Evolutionary conservation across 2,113 vertebrate species (phyloP).

Genomic region (Lycaon pictus): DNA sequence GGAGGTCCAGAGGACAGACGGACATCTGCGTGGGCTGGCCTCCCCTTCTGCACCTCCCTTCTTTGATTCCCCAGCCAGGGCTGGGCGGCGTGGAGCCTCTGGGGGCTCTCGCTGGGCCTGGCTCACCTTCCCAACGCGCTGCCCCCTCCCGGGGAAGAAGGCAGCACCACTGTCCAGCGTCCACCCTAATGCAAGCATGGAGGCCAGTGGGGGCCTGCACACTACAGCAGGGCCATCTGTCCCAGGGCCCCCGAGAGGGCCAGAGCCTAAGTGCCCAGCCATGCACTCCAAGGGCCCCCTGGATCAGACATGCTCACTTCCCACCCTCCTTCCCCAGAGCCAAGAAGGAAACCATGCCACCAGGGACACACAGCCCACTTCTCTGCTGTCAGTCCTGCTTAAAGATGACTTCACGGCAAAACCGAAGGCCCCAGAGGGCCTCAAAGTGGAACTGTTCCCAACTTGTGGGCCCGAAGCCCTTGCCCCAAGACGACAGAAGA

Average conservation of each 20-base stretch:
- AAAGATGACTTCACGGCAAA: neutral
- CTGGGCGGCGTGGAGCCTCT: neutral
- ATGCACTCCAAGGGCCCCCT: neutral
- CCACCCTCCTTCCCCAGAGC: neutral
- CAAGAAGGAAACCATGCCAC: neutral
- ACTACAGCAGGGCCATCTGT: neutral
- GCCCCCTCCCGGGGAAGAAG: neutral
- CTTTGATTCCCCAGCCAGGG: no score
- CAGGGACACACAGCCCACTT: neutral
- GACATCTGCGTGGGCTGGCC: neutral
- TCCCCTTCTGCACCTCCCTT: neutral
- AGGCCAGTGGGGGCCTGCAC: neutral
- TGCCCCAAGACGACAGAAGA: neutral
- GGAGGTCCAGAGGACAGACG: neutral
- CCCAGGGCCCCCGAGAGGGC: neutral
- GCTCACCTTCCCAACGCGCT: neutral
- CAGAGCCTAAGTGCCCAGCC: neutral
- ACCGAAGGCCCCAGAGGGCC: neutral
- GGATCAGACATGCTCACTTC: neutral
- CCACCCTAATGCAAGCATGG: neutral
- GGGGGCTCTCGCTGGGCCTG: neutral
- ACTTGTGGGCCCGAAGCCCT: neutral
- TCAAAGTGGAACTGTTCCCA: neutral
- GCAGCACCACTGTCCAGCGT: neutral
- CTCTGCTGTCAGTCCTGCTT: neutral